Evolutionary conservation across 1,140 invertebrate species (phyloP).

Genomic region (Stegodyphus dumicola): DNA sequence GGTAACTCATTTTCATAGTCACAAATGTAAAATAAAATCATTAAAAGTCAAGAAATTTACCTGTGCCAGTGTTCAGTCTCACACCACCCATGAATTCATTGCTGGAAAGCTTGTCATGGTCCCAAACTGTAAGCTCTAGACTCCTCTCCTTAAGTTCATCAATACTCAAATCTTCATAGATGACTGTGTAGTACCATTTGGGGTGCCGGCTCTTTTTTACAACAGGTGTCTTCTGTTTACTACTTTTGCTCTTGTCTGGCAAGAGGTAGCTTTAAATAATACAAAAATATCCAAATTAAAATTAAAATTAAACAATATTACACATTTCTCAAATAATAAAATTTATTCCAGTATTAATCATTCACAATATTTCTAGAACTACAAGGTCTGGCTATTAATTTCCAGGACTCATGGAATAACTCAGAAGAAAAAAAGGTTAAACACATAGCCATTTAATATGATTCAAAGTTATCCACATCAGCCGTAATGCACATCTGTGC

Average conservation of each 20-base stretch:
- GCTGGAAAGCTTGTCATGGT: constrained; percentile 90
- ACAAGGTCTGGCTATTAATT: too few species aligned
- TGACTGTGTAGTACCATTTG: constrained; percentile 89
- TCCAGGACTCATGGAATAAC: too few species aligned
- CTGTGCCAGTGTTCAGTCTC: constrained; percentile 86
- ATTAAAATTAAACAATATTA: too few species aligned
- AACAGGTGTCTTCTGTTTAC: constrained; percentile 91
- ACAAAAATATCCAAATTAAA: too few species aligned
- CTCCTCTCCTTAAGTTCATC: constrained; percentile 84
- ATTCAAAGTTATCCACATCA: too few species aligned
- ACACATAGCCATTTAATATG: too few species aligned
- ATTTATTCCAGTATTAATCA: too few species aligned
- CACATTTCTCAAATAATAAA: too few species aligned
- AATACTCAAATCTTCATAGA: constrained; percentile 86
- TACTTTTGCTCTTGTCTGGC: constrained; percentile 85
- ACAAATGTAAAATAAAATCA: background rate
- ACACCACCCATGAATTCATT: constrained; percentile 95
- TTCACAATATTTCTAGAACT: too few species aligned
- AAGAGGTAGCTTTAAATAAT: constrained; percentile 80
- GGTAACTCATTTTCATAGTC: background rate
- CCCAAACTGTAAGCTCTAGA: constrained; percentile 93
- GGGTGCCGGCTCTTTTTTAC: constrained; percentile 80
- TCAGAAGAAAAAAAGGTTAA: too few species aligned
- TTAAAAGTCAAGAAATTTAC: constrained; percentile 72
- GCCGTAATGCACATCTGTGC: too few species aligned